phyloP scores from a whole-genome alignment of 1,140 invertebrate genomes.

The Hylyphantes graminicola region DNA sequence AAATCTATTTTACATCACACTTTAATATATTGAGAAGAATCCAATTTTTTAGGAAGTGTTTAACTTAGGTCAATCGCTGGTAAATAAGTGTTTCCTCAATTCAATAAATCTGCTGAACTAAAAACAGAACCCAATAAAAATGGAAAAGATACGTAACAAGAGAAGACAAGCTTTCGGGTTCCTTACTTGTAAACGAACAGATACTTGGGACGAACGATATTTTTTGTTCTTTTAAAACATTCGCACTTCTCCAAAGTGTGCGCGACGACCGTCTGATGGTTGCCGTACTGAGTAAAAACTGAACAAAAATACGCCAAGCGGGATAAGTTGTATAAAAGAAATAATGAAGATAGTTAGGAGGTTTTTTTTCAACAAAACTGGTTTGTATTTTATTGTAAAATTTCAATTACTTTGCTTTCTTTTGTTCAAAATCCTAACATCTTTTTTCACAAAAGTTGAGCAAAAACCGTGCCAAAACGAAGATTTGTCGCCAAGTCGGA shows the following conservation, averaged over 20 bases:
- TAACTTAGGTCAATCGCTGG: conserved; percentile 58
- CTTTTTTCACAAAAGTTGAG: too few relatives aligned
- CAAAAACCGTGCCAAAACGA: background rate
- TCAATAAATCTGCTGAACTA: conserved; percentile 40
- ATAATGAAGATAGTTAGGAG: too few relatives aligned
- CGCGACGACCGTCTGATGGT: background rate
- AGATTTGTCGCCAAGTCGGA: background rate
- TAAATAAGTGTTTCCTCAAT: conserved; percentile 58
- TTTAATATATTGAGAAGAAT: too few relatives aligned
- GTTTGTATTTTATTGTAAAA: too few relatives aligned
- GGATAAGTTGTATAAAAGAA: too few relatives aligned
- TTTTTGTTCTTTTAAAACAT: conserved; percentile 20
- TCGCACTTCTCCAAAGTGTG: background rate
- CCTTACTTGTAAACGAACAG: background rate
- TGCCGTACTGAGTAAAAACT: too few relatives aligned
- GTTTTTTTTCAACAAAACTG: too few relatives aligned
- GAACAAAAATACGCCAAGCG: too few relatives aligned
- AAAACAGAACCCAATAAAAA: conserved; percentile 18
- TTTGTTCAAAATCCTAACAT: too few relatives aligned
- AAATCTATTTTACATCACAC: too few relatives aligned
- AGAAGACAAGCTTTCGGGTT: conserved; percentile 15
- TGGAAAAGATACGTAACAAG: conserved; percentile 37
- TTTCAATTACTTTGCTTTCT: too few relatives aligned
- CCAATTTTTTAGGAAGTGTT: background rate
- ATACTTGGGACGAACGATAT: background rate